Conservation (phyloP, 2,888 invertebrate genomes). For the Epinotia ramella region DNA sequence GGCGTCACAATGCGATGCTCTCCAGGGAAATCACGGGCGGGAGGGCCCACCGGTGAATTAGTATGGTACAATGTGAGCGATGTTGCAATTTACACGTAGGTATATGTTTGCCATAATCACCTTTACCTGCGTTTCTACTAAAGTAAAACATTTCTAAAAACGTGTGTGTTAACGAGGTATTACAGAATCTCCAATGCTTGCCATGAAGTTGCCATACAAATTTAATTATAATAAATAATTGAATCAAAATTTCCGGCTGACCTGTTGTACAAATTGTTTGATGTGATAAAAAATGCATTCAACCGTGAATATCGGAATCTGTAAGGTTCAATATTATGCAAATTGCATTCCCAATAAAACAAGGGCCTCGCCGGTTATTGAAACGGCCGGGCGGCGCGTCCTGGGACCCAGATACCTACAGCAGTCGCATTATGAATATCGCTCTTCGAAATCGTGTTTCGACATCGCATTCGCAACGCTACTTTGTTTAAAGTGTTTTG, state of each 20-base stretch:
- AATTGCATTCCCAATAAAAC: conserved; percentile 36
- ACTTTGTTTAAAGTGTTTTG: conserved; percentile 11
- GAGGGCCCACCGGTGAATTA: conserved; percentile 40
- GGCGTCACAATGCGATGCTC: conserved; percentile 37
- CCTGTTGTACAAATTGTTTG: conserved; percentile 34
- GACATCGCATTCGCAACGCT: conserved; percentile 32
- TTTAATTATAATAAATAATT: neutral
- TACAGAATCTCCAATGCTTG: neutral
- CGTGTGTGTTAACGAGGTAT: neutral
- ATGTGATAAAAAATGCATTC: conserved; percentile 35
- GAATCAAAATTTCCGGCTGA: neutral
- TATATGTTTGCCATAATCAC: conserved; percentile 18
- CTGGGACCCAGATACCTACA: conserved; percentile 9
- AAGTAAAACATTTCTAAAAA: neutral
- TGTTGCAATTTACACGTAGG: conserved; percentile 29
- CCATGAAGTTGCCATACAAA: neutral
- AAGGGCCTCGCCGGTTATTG: conserved; percentile 30
- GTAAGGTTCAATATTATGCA: conserved; percentile 41
- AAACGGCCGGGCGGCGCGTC: conserved; percentile 19
- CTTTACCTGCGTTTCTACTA: neutral
- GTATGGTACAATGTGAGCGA: conserved; percentile 34
- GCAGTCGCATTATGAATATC: conserved; percentile 24
- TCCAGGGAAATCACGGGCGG: conserved; percentile 40
- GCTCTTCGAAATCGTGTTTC: conserved; percentile 31
- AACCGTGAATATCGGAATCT: conserved; percentile 26